Percentiles rank a stretch among this genome's conserved stretches.
phyloP scores from a whole-genome alignment of 1,140 invertebrate species.

The Stegodyphus mimosarum region DNA sequence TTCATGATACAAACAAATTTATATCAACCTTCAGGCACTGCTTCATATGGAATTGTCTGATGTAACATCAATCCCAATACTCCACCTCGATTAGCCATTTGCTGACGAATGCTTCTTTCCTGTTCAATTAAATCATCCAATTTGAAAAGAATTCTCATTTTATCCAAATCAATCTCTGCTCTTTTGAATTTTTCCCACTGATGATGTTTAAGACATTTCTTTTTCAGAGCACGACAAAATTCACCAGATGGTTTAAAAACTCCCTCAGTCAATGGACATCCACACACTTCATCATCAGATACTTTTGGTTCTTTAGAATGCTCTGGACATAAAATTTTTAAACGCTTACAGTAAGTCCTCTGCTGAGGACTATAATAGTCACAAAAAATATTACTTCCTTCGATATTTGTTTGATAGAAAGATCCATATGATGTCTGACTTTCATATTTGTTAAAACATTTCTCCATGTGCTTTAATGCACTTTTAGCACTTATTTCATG shows the following conservation, averaged over 20 bases:
- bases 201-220: conserved; percentile 90
- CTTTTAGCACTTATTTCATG: conserved; percentile 87
- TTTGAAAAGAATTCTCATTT: conserved; percentile 77
- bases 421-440: conserved; percentile 97
- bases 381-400: conserved; percentile 97
- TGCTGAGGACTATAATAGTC: conserved; percentile 93
- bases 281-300: conserved; percentile 78
- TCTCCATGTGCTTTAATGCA: conserved; percentile 94
- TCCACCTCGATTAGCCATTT: conserved; percentile 88
- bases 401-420: conserved; percentile 91
- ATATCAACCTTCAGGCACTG: neutral
- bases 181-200: conserved; percentile 95
- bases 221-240: conserved; percentile 89
- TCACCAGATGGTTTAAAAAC: conserved; percentile 73
- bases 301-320: conserved; percentile 94
- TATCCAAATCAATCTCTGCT: conserved; percentile 82
- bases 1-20: too few species aligned
- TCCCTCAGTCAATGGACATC: conserved; percentile 87
- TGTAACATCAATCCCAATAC: conserved; percentile 93
- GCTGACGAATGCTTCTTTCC: conserved; percentile 80
- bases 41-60: conserved; percentile 92
- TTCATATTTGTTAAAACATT: conserved; percentile 97
- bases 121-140: conserved; percentile 96
- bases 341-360: conserved; percentile 93
- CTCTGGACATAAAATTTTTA: conserved; percentile 96